Evolutionary conservation across 2,113 vertebrate genomes (phyloP).

Genomic region (Mirza zaza): DNA sequence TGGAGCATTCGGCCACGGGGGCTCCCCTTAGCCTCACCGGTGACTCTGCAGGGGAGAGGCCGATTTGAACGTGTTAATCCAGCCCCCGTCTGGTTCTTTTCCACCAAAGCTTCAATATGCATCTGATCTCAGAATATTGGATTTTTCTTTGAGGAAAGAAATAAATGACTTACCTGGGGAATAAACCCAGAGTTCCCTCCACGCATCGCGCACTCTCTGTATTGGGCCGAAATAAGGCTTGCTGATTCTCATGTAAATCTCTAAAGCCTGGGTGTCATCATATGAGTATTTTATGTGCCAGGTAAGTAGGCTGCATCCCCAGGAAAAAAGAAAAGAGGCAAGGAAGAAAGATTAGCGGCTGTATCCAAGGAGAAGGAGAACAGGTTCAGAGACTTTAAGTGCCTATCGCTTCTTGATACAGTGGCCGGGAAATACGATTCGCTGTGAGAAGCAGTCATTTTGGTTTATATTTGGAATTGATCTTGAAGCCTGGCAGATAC

Average conservation of each 20-base stretch:
- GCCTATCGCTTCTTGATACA: neutral
- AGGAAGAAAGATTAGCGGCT: conserved; percentile 72
- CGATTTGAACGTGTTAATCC: conserved; percentile 82
- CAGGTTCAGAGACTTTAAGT: conserved; percentile 14
- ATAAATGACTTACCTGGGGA: conserved; percentile 88
- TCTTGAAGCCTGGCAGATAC: neutral
- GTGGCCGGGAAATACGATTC: neutral
- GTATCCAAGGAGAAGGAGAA: conserved; percentile 75
- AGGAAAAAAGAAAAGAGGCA: conserved; percentile 59
- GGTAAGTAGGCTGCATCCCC: conserved; percentile 81
- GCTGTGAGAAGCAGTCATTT: neutral
- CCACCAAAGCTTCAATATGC: conserved; percentile 82
- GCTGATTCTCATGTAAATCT: conserved; percentile 86
- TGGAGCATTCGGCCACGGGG: neutral
- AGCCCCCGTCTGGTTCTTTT: conserved; percentile 67
- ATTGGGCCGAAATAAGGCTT: conserved; percentile 82
- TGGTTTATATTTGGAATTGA: neutral
- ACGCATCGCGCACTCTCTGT: conserved; percentile 76
- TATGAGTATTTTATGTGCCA: conserved; percentile 80
- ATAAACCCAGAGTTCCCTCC: conserved; percentile 81
- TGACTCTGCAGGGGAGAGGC: conserved; percentile 64
- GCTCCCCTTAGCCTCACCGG: conserved; percentile 19
- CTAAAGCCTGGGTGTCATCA: conserved; percentile 83
- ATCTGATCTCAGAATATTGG: conserved; percentile 88
- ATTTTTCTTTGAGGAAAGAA: conserved; percentile 88